Conservation (phyloP, 2,797 vertebrate genomes). For the Coendou prehensilis region DNA sequence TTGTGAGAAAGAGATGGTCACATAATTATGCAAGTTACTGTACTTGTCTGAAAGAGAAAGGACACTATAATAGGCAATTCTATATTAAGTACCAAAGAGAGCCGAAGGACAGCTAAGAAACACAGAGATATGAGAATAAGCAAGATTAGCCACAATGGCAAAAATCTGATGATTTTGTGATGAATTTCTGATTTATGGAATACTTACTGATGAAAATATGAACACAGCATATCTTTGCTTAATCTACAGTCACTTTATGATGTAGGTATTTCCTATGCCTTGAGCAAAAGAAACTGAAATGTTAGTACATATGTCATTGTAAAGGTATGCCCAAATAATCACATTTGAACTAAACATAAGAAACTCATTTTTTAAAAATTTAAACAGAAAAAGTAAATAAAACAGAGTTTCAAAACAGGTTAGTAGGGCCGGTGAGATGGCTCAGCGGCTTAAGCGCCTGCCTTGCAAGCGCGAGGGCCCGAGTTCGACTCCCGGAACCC, state of each 20-base stretch:
- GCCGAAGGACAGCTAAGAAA: not conserved
- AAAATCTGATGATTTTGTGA: too few relatives aligned
- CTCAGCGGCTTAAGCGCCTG: too few relatives aligned
- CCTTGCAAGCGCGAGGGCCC: too few relatives aligned
- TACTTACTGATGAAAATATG: not conserved
- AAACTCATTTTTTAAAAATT: not conserved
- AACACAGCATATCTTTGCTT: not conserved
- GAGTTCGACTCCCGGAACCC: too few relatives aligned
- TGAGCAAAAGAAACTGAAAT: not conserved
- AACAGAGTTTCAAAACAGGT: too few relatives aligned
- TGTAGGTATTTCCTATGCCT: not conserved
- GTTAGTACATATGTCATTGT: not conserved
- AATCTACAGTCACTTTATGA: not conserved
- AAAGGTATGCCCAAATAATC: not conserved
- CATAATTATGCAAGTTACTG: not conserved
- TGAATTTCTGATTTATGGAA: not conserved
- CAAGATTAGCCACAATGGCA: not conserved
- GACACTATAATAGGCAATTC: not conserved
- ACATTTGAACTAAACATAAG: not conserved
- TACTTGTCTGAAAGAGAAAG: not conserved
- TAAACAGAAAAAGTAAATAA: too few relatives aligned
- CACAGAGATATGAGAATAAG: not conserved
- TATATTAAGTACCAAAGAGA: not conserved
- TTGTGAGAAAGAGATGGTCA: not conserved
- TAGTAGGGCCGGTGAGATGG: too few relatives aligned